Evolutionary conservation across 2,888 invertebrate genomes (phyloP), one percentile per base, ranked within the genome.

Genomic region (Pachymerium ferrugineum): DNA sequence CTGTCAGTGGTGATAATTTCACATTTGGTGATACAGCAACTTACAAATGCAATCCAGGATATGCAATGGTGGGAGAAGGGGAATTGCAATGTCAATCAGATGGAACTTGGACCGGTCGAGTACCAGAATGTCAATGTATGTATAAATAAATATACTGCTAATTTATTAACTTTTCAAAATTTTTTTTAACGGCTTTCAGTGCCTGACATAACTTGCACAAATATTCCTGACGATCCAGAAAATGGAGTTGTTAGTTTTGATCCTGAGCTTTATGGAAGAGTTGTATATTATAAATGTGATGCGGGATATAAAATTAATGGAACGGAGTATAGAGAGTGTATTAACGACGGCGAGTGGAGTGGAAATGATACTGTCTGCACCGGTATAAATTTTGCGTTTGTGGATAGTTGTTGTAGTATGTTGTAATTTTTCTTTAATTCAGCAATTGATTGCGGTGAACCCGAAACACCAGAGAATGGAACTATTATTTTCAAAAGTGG

Each of bases 161-260:
- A 35, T 35, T 35, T 8, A 8, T 35, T 35, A 35, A 14, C 35
- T 35, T 35, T 35, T 35, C 35, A 35, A 35, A 35, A 10, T 14
- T 14, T 8, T 35, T 8, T 35, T 35, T 28, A 29, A 6, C n/a
- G 25, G 10, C 25, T 70, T 3, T 16, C 35, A 70, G 70, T 70
- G n/a, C 35, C 70, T 31, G 35, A 70, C n/a, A 30, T 70, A 22
- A n/a, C 1, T 3, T 70, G 70, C 31, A 3, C 70, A 4, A n/a
- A n/a, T n/a, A 22, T 33, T 12, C 70, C 70, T 6, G 70, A 30
- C n/a, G 70, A 70, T n/a, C 70, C 70, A n/a, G 31, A 70, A 19
- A 30, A 70, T 12, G 70, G 70, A 14, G 1, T 30, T 3, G 70
- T 70, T 1, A n/a, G n/a, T 6, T 70, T 33, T 16, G 31, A 33